Conservation (phyloP, 2,797 vertebrate species). For the Enteromius viviparus region DNA sequence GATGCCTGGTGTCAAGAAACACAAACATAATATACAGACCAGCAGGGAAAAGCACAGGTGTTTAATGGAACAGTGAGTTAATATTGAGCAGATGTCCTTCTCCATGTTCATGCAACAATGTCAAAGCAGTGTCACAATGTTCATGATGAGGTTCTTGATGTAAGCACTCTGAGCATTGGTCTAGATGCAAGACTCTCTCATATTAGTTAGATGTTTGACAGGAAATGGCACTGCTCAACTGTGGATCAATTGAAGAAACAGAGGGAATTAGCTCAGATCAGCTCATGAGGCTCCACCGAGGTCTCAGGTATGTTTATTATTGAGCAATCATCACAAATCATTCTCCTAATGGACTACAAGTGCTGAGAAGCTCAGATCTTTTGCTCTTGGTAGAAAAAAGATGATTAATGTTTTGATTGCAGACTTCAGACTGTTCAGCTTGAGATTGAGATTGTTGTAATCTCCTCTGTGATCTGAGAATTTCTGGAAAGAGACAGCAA, state of each 20-base stretch:
- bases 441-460: too few species aligned
- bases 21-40: too few species aligned
- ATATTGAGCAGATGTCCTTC: background rate
- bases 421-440: background rate
- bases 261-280: background rate
- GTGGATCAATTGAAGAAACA: background rate
- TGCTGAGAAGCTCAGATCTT: background rate
- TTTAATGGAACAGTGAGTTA: background rate
- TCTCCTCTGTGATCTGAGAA: background rate
- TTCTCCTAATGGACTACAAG: background rate
- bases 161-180: background rate
- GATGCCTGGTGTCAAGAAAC: background rate
- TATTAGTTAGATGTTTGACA: background rate
- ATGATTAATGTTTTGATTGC: background rate
- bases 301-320: background rate
- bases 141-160: background rate
- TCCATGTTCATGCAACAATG: background rate
- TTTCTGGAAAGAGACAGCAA: background rate
- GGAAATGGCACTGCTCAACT: background rate
- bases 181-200: background rate
- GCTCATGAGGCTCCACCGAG: background rate
- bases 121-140: background rate
- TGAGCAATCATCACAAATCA: background rate
- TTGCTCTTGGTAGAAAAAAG: background rate
- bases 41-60: background rate